Conservation (phyloP, 2,888 invertebrate genomes). For the Xestia xanthographa region DNA sequence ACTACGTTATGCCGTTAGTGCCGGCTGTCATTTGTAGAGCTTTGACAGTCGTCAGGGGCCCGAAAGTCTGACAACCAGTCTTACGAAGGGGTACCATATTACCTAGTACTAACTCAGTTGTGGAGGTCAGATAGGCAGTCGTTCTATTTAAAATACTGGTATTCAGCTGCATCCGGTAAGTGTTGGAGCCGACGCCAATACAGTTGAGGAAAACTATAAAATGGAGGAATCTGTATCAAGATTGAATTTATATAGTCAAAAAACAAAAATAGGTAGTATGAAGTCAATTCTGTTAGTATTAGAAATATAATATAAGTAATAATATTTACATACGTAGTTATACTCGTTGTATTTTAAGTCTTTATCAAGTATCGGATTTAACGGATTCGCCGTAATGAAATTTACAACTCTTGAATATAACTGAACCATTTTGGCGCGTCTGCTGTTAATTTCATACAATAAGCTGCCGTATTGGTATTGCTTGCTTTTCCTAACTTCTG, state of each 20-base stretch:
- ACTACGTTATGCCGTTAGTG: too few relatives aligned
- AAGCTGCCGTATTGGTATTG: slow-evolving; percentile 22
- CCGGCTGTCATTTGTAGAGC: too few relatives aligned
- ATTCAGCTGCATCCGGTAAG: too few relatives aligned
- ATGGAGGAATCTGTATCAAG: not conserved
- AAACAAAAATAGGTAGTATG: not conserved
- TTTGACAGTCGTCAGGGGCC: too few relatives aligned
- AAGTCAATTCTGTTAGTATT: not conserved
- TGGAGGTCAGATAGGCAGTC: too few relatives aligned
- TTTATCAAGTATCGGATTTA: not conserved
- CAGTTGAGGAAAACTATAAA: too few relatives aligned
- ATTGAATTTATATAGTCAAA: not conserved
- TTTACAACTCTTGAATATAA: not conserved
- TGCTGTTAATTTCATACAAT: slow-evolving; percentile 59
- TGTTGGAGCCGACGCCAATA: too few relatives aligned
- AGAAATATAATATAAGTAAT: not conserved
- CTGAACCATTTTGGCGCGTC: slow-evolving; percentile 57
- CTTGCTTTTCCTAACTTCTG: slow-evolving; percentile 3
- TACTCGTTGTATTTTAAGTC: rapidly evolving
- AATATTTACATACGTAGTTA: not conserved
- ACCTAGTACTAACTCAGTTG: too few relatives aligned
- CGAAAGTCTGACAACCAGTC: too few relatives aligned
- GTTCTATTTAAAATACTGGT: too few relatives aligned
- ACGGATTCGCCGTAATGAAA: not conserved
- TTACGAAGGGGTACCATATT: too few relatives aligned